These are phyloP conservation scores for Onychostruthus taczanowskii DNA, from an alignment of 2,113 vertebrate species.

Conservation along the genomic window DNA sequence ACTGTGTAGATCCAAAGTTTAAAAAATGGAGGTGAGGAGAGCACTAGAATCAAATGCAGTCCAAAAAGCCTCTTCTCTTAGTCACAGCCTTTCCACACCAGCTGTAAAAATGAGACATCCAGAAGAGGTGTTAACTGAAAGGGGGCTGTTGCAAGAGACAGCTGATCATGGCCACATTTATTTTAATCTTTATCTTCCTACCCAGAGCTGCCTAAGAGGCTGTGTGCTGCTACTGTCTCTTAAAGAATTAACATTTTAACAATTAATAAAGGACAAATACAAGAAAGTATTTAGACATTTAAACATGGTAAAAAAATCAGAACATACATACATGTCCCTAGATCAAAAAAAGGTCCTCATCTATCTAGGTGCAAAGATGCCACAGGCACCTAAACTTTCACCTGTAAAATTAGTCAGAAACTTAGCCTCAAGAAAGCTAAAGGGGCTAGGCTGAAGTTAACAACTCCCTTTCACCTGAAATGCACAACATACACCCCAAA, in stretches of 20 bases:
- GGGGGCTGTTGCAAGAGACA: neutral
- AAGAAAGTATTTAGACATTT: neutral
- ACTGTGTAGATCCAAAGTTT: neutral
- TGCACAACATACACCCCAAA: neutral
- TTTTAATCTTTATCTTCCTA: neutral
- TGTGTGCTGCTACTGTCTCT: neutral
- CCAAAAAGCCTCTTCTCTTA: neutral
- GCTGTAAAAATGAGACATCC: neutral
- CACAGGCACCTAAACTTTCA: neutral
- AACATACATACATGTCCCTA: neutral
- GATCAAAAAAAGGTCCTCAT: neutral
- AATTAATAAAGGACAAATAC: neutral
- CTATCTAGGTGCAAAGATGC: neutral
- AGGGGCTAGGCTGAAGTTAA: neutral
- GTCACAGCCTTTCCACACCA: neutral
- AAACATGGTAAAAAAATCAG: neutral
- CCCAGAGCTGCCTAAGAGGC: neutral
- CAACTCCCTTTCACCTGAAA: neutral
- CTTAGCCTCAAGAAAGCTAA: neutral
- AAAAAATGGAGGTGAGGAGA: neutral
- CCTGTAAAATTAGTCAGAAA: neutral
- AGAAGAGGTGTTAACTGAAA: neutral
- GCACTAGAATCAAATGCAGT: neutral
- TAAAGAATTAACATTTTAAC: neutral
- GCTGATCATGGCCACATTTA: neutral